Evolutionary conservation across 1,140 invertebrate genomes (phyloP), one percentile per base, ranked within the genome.

Genomic region (Eurytemora carolleeae): DNA sequence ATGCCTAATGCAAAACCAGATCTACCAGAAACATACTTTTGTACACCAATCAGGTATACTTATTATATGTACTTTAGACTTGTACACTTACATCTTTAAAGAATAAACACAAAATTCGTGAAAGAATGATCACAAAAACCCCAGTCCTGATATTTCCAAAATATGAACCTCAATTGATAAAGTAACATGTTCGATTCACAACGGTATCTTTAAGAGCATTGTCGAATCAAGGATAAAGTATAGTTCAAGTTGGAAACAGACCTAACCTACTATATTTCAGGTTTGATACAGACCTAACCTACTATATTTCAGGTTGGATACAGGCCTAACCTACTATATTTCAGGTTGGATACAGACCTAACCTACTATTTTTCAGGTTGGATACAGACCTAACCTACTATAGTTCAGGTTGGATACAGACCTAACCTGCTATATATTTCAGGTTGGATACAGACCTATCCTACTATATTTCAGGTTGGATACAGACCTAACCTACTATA

Each of bases 1-100:
- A 62, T 62, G 60, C 60, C 60, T 1, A 55, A 56, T 18, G 60
- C 26, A 54, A 57, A 12, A 24, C 60, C 60, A 12, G 21, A 19
- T 12, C 18, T n/a, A 19, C 53, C 21, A 17, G 60, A 62, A 19
- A 58, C 60, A 52, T 62, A 62, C 23, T 19, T 62, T 1, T 62
- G 60, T 25, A 62, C 60, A 16, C 60, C 60, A 21, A 21, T 62
- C 3, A 18, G 60, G 2, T 26, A 58, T n/a, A 21, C 31, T 20
- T 31, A 61, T 44, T 44, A 44, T 44, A 44, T 12, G 7, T 12
- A 12, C 31, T 12, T 44, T 12, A 44, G 7, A 44, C 31, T 12
- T 44, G 31, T n/a, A 44, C 7, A 44, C 31, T 44, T 44, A 44
- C 31, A 44, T 44, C 31, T 12, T 7, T 12, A 12, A 12, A 44